Conservation (phyloP, 2,797 vertebrate genomes). For the Knipowitschia caucasica region DNA sequence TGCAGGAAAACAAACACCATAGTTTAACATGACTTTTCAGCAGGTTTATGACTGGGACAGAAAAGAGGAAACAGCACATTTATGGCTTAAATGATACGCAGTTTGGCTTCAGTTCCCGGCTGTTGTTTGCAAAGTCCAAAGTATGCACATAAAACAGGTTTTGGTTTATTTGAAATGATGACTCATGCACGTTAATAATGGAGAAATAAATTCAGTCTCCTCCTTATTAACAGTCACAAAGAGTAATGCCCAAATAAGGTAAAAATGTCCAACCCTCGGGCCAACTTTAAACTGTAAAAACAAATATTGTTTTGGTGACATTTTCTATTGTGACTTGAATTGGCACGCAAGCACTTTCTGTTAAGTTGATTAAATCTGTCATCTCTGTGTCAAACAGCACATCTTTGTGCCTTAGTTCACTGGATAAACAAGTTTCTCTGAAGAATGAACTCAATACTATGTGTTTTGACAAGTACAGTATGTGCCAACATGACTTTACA, state of each 20-base stretch:
- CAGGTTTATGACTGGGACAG: conserved; percentile 40
- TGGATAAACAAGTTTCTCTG: conserved; percentile 17
- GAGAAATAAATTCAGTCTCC: conserved; percentile 54
- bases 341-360: conserved; percentile 10
- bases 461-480: conserved; percentile 3
- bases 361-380: conserved; percentile 24
- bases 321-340: conserved; percentile 32
- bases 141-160: conserved; percentile 78
- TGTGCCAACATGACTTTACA: background rate
- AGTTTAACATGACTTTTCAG: conserved; percentile 36
- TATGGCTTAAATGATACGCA: conserved; percentile 65
- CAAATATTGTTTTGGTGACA: conserved; percentile 36
- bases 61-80: conserved; percentile 78
- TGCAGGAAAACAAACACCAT: conserved; percentile 26
- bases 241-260: conserved; percentile 59
- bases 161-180: conserved; percentile 77
- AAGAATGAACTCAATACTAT: background rate
- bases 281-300: conserved; percentile 55
- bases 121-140: conserved; percentile 70
- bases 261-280: conserved; percentile 54
- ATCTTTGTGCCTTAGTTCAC: conserved; percentile 21
- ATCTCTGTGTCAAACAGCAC: conserved; percentile 22
- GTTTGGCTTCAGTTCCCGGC: conserved; percentile 71
- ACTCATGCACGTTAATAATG: conserved; percentile 73
- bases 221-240: conserved; percentile 63